Conservation (phyloP, 2,113 vertebrate genomes). For the Carollia perspicillata region DNA sequence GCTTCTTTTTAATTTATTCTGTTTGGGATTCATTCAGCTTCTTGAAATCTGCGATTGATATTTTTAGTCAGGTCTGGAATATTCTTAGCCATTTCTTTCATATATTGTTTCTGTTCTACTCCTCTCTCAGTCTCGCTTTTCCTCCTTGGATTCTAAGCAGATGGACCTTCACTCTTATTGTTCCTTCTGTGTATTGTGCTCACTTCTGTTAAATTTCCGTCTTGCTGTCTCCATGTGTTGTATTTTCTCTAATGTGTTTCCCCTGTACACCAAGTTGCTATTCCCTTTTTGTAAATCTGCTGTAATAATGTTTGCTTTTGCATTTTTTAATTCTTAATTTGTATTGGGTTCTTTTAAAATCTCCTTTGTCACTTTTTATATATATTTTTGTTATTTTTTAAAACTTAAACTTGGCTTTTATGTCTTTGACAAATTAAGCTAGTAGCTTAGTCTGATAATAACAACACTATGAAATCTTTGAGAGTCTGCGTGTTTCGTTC, state of each 20-base stretch:
- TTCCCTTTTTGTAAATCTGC: background rate
- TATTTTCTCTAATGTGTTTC: background rate
- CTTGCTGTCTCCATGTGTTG: background rate
- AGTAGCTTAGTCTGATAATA: background rate
- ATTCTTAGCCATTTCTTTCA: background rate
- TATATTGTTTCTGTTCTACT: background rate
- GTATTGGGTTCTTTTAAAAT: background rate
- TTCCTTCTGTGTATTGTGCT: background rate
- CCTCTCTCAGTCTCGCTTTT: background rate
- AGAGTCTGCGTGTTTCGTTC: background rate
- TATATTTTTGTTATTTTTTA: background rate
- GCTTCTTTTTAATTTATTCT: background rate
- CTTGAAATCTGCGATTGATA: background rate
- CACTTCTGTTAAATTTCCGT: background rate
- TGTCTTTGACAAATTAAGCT: background rate
- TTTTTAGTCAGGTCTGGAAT: background rate
- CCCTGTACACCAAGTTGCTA: background rate
- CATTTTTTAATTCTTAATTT: background rate
- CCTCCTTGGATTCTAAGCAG: background rate
- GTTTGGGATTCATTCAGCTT: background rate
- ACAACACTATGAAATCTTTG: background rate
- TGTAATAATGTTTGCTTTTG: background rate
- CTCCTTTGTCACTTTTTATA: background rate
- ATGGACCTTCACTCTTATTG: background rate
- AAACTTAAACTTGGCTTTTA: background rate